Evolutionary conservation across 2,797 vertebrate species (phyloP).

Genomic region (Phrynocephalus forsythii): DNA sequence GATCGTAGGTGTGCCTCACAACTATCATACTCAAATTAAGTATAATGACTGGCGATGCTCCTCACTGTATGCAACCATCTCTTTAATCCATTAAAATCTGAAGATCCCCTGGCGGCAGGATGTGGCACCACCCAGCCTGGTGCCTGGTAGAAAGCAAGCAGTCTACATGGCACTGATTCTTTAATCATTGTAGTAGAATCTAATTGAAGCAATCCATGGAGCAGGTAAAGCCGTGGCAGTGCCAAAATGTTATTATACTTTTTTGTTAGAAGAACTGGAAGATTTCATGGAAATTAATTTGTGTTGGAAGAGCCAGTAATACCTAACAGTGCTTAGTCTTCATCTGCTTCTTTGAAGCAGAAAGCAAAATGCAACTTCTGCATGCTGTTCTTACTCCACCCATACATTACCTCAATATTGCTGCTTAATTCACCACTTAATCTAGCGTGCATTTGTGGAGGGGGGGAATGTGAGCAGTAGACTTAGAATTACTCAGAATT

Average conservation of each 20-base stretch:
- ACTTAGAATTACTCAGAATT: background rate
- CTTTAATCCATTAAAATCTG: slow-evolving; percentile 16
- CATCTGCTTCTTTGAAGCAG: slow-evolving; percentile 14
- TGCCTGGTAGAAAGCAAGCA: slow-evolving; percentile 10
- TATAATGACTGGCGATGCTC: background rate
- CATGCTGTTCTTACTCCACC: background rate
- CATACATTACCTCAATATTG: background rate
- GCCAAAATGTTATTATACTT: slow-evolving; percentile 6
- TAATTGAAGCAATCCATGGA: slow-evolving; percentile 10
- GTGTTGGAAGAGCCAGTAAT: slow-evolving; percentile 14
- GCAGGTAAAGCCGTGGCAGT: slow-evolving; percentile 3
- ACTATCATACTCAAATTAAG: background rate
- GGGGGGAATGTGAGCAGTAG: background rate
- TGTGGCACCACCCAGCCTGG: background rate
- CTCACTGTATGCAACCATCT: background rate
- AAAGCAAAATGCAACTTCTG: background rate
- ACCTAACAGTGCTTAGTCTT: background rate
- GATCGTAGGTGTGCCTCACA: background rate
- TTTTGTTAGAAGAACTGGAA: slow-evolving; percentile 16
- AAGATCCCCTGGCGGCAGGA: background rate
- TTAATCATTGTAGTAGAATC: slow-evolving; percentile 17
- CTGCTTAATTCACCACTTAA: background rate
- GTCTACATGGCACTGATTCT: slow-evolving; percentile 30
- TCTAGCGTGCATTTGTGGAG: background rate
- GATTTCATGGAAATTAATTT: slow-evolving; percentile 32